phyloP scores from a whole-genome alignment of 1,140 invertebrate genomes.

The Sycophila sp. region DNA sequence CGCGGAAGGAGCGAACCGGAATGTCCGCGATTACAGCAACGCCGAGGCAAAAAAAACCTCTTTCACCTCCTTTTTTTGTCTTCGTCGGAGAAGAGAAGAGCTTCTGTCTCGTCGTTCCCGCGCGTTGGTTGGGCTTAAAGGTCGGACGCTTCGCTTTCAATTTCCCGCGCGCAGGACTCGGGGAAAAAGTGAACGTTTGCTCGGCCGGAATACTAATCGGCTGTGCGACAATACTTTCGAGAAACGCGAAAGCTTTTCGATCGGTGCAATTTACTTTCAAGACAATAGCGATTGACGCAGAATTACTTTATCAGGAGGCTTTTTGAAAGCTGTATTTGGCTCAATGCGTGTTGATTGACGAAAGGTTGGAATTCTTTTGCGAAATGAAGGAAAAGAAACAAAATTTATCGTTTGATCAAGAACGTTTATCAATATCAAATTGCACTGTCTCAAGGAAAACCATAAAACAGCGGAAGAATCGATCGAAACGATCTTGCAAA shows the following conservation, averaged over 20 bases:
- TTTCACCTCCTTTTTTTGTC: background rate
- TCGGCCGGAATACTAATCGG: conserved; percentile 8
- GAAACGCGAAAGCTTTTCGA: conserved; percentile 17
- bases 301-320: no score
- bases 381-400: no score
- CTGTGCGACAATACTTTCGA: conserved; percentile 12
- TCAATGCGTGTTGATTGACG: no score
- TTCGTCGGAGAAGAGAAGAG: no score
- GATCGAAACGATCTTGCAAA: background rate
- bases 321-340: no score
- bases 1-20: background rate
- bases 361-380: no score
- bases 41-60: no score
- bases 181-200: conserved; percentile 5
- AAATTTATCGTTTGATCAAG: no score
- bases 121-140: background rate
- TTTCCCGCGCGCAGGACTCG: conserved; percentile 2
- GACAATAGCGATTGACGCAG: conserved; percentile 2
- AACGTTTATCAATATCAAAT: no score
- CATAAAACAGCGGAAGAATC: no score
- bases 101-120: background rate
- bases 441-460: no score
- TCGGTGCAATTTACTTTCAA: background rate
- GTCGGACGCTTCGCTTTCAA: conserved; percentile 16
- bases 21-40: background rate